Base-by-base conservation (phyloP, 2,888 invertebrate genomes). In the Podabrus alpinus region DNA sequence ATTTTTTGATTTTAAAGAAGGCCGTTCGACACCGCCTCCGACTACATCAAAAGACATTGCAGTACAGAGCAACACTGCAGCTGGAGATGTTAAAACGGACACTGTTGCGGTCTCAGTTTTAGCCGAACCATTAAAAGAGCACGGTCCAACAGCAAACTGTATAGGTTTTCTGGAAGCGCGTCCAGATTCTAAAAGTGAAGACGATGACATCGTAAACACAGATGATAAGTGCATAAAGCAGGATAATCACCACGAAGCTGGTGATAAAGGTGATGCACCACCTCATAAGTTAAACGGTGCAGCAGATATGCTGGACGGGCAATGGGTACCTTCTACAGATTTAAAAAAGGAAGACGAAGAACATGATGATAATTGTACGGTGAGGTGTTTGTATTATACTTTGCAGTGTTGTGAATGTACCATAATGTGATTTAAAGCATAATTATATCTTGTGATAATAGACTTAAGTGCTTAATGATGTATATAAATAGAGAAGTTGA, bases 351-450 rank as follows among this genome's bases (percentile, higher is more conserved):
- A 80, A 13, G 80, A 80, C 11, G 80, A 71, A 2, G 84, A 86
- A 3, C 89, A 91, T 73, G 90, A 92, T 15, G 90, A 91, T 76
- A 88, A 88, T 71, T 92, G 92, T 80, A 88, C 89, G 68, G 88
- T 92, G 3, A 90, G 90, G 82, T 92, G 92, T 81, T 86, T 92
- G 13, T 92, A 92, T 82, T 91, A 90, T 81, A 89, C 91, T 7
- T 86, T 92, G 79, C 90, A 91, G 83, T 92, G 92, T 82, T 92
- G 92, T 86, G 92, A 92, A 82, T 92, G 92, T 86, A 89, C 89
- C 76, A 82, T 85, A 68, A 81, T 83, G 77, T 84, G 79, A 81
- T 77, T 68, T 16, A 61, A 62, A 70, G 69, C 71, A 69, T 66
- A 69, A 24, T 24, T 19, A 73, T 29, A 61, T 68, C 15, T 75